Evolutionary conservation across 2,113 vertebrate genomes (phyloP), one percentile per base, ranked within the genome.

Genomic region (Thamnophis sirtalis): DNA sequence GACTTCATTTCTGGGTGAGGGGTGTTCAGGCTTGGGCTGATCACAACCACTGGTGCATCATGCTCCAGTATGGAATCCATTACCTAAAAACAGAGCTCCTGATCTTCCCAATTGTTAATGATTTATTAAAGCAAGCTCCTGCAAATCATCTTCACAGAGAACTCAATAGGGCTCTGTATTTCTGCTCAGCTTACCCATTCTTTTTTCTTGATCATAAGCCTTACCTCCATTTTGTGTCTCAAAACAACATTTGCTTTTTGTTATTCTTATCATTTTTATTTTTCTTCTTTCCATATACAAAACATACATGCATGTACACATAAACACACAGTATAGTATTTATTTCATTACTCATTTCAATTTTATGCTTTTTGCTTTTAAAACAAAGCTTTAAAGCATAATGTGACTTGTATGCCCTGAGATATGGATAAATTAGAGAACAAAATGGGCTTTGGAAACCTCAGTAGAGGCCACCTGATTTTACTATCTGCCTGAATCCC

Each of bases 141-240:
- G 10, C 80, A 9, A 90, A 22, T 24, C 48, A 85, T 38, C 91
- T 28, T 5, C 33, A 49, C 33, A 48, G 58, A 80, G 2, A 88
- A 7, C 33, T 60, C 22, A 33, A 6, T 51, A 7, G 15, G 3
- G 13, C 22, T n/a, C 90, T 93, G 93, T 80, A 4, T 33, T 33
- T 87, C 94, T 3, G 19, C 13, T 17, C 11, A 85, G 80, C 13
- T 58, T 55, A 92, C 89, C 94, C 86, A 60, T 93, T 94, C 94
- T 94, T 93, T 95, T 95, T 94, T 96, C 93, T 95, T 86, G 91
- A 68, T 92, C 92, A 80, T 80, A 63, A 92, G n/a, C 19, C 51
- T 91, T 87, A 9, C 4, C 43, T 28, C 24, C 33, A 56, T 43
- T 80, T 80, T 80, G 73, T 80, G 15, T 80, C 73, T 43, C n/a